Evolutionary conservation across 2,888 invertebrate genomes (phyloP).

Genomic region (Loripinus fragilis): DNA sequence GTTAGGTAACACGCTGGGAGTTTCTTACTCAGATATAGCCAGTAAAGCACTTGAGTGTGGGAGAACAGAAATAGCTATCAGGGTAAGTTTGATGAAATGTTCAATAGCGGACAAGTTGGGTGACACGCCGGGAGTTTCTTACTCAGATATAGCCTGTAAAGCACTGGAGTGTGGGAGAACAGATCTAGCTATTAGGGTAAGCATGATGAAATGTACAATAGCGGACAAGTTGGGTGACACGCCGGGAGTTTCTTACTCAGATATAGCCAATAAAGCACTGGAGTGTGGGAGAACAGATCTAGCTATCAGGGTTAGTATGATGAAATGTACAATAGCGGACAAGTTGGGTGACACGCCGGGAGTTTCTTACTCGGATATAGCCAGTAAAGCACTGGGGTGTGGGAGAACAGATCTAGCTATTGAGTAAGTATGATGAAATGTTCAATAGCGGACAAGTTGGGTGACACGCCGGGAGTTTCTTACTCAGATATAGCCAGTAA

Average conservation of each 20-base stretch:
- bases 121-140: conserved; percentile 94
- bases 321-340: too few relatives aligned
- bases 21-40: conserved; percentile 97
- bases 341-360: conserved; percentile 94
- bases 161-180: conserved; percentile 95
- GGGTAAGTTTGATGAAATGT: too few relatives aligned
- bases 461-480: conserved; percentile 93
- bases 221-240: conserved; percentile 93
- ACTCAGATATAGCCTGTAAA: conserved; percentile 96
- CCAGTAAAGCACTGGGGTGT: conserved; percentile 94
- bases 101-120: conserved; percentile 95
- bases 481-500: conserved; percentile 97
- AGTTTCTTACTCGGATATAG: conserved; percentile 97
- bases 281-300: conserved; percentile 93
- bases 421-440: too few relatives aligned
- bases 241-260: conserved; percentile 95
- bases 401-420: conserved; percentile 95
- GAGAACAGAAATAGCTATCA: conserved; percentile 94
- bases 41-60: conserved; percentile 95
- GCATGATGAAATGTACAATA: too few relatives aligned
- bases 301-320: conserved; percentile 97
- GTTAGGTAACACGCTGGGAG: conserved; percentile 92
- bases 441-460: conserved; percentile 95
- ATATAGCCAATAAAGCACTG: conserved; percentile 96
- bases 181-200: conserved; percentile 94